Conservation (phyloP, 2,888 invertebrate species). For the Cryptops parisi region DNA sequence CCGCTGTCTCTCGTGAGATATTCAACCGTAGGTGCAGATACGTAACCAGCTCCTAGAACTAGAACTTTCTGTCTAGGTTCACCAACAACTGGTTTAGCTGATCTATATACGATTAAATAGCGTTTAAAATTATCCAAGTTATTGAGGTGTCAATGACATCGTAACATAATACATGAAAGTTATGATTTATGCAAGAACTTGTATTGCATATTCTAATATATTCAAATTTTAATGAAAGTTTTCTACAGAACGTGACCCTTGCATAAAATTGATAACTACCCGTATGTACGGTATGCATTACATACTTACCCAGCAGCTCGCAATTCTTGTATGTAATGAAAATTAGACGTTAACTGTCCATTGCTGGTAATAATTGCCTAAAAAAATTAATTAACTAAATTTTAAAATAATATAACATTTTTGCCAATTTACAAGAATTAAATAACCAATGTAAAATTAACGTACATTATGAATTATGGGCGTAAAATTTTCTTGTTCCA, state of each 20-base stretch:
- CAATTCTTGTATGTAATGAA: slow-evolving; percentile 86
- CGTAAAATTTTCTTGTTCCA: slow-evolving; percentile 60
- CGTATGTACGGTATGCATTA: no score
- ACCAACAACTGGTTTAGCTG: slow-evolving; percentile 6
- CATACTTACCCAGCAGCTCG: slow-evolving; percentile 47
- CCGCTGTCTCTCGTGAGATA: slow-evolving; percentile 62
- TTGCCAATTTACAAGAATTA: neutral
- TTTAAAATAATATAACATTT: slow-evolving; percentile 5
- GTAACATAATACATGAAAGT: no score
- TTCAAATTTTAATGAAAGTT: no score
- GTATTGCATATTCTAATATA: no score
- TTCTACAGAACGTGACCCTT: no score
- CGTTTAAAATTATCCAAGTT: no score
- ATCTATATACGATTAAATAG: neutral
- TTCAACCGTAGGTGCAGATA: slow-evolving; percentile 86
- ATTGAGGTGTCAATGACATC: no score
- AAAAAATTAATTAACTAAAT: slow-evolving; percentile 24
- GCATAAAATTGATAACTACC: no score
- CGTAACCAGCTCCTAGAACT: slow-evolving; percentile 89
- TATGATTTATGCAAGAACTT: no score
- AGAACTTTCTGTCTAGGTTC: slow-evolving; percentile 48
- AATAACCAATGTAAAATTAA: neutral
- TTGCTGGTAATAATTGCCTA: slow-evolving; percentile 95
- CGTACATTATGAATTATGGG: slow-evolving; percentile 47
- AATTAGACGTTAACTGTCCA: slow-evolving; percentile 78